Conservation (phyloP, 2,888 invertebrate species). For the Lepidocyrtoides sp. region DNA sequence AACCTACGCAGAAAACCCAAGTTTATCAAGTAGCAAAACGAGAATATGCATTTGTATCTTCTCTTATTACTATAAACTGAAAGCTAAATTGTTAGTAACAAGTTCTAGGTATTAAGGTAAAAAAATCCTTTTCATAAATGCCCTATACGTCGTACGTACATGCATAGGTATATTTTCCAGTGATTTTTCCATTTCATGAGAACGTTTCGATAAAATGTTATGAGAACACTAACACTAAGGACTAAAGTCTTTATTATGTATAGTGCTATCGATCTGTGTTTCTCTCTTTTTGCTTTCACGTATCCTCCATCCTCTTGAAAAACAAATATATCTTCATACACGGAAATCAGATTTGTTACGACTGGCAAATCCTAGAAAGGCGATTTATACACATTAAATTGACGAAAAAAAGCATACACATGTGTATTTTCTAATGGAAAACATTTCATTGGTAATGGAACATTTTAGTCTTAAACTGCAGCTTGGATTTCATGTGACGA, state of each 20-base stretch:
- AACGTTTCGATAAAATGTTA: not conserved
- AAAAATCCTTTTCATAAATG: too few relatives aligned
- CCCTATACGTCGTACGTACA: not conserved
- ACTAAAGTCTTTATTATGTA: too few relatives aligned
- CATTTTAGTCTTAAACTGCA: not conserved
- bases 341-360: not conserved
- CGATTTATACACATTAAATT: slow-evolving; percentile 9
- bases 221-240: too few relatives aligned
- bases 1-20: too few relatives aligned
- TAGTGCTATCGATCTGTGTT: not conserved
- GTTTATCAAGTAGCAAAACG: too few relatives aligned
- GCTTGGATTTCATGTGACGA: not conserved
- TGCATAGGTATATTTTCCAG: not conserved
- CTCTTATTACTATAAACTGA: too few relatives aligned
- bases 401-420: not conserved
- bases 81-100: too few relatives aligned
- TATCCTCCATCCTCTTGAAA: not conserved
- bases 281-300: not conserved
- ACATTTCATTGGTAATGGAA: slow-evolving; percentile 7
- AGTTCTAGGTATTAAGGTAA: too few relatives aligned
- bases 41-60: too few relatives aligned
- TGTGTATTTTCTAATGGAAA: not conserved
- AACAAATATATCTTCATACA: not conserved
- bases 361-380: slow-evolving; percentile 11
- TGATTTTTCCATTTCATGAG: slow-evolving; percentile 9